A percentile compares a stretch with the other conserved stretches of the same genome.
Evolutionary conservation across 2,888 invertebrate genomes (phyloP).

Genomic region (Lydus trimaculatus): DNA sequence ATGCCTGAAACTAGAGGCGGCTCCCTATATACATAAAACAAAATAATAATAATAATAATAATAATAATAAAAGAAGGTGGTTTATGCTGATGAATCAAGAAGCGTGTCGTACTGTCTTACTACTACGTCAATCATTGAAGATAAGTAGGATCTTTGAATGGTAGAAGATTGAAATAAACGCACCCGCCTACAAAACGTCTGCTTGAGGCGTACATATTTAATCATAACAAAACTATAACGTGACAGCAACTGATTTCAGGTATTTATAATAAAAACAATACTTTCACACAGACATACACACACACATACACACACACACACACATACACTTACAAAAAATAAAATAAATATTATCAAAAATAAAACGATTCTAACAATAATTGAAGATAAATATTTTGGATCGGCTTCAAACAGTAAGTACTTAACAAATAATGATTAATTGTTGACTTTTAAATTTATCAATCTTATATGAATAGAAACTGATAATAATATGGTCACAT

Average conservation of each 20-base stretch:
- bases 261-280: background rate
- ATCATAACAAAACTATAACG: background rate
- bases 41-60: too few relatives aligned
- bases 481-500: background rate
- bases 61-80: background rate
- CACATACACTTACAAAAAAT: too few relatives aligned
- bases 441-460: background rate
- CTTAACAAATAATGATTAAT: background rate
- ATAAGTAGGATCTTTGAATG: background rate
- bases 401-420: background rate
- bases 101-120: slow-evolving; percentile 5
- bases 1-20: background rate
- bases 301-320: too few relatives aligned
- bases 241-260: background rate
- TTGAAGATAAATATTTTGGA: background rate
- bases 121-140: background rate
- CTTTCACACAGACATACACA: background rate
- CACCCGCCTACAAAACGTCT: background rate
- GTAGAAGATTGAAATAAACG: background rate
- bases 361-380: background rate
- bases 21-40: background rate
- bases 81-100: slow-evolving; percentile 2
- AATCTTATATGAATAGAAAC: background rate
- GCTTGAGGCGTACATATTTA: background rate
- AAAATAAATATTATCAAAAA: background rate